Conservation (phyloP, 2,797 vertebrate genomes). For the Enteromius fasciolatus region DNA sequence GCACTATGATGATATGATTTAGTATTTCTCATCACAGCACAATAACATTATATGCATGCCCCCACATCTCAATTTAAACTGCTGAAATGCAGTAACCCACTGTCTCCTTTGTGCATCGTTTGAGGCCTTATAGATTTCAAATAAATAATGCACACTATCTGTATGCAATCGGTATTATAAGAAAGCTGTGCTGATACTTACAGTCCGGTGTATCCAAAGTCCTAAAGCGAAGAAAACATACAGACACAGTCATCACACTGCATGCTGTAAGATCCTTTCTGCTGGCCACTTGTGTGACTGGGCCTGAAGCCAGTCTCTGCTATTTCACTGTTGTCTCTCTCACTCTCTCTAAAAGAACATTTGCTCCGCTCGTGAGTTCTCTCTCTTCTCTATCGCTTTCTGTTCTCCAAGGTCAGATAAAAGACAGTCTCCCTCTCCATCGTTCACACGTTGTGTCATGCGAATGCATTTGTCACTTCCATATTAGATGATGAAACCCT, state of each 20-base stretch:
- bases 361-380: neutral
- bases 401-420: slow-evolving; percentile 23
- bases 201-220: neutral
- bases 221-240: neutral
- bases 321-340: neutral
- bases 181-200: neutral
- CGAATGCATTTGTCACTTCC: neutral
- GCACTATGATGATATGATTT: neutral
- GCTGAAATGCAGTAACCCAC: neutral
- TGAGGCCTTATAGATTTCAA: neutral
- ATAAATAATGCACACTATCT: neutral
- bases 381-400: neutral
- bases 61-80: neutral
- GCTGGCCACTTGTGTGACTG: neutral
- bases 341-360: neutral
- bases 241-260: slow-evolving; percentile 11
- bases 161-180: neutral
- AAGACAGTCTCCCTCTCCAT: neutral
- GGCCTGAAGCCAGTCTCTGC: neutral
- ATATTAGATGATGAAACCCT: neutral
- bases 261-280: slow-evolving; percentile 1
- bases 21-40: neutral
- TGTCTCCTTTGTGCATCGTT: neutral
- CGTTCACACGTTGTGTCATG: neutral
- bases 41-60: neutral